Percentiles rank a stretch among this genome's conserved stretches.
Evolutionary conservation across 2,888 invertebrate species (phyloP).

Genomic region (Epistrophe grossulariae): DNA sequence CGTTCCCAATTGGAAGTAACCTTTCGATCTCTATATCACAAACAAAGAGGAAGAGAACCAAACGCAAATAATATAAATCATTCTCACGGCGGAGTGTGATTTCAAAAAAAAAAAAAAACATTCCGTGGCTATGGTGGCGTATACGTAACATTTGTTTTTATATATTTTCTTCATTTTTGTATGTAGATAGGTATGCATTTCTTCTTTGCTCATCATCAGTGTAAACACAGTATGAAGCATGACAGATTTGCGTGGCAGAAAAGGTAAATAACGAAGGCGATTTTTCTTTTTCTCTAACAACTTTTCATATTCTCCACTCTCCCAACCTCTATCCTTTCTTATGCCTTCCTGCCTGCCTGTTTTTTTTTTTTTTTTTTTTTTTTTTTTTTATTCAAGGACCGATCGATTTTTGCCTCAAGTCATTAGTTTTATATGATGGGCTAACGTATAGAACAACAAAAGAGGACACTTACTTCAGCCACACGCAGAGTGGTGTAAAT

Average conservation of each 20-base stretch:
- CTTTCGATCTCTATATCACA: slow-evolving; percentile 32
- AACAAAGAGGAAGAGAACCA: slow-evolving; percentile 3
- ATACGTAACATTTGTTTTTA: slow-evolving; percentile 40
- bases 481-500: slow-evolving; percentile 67
- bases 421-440: slow-evolving; percentile 45
- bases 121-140: slow-evolving; percentile 20
- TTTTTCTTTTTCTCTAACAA: slow-evolving; percentile 45
- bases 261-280: slow-evolving; percentile 62
- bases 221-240: slow-evolving; percentile 51
- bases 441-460: slow-evolving; percentile 46
- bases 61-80: slow-evolving; percentile 29
- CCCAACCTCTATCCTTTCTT: not conserved
- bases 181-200: slow-evolving; percentile 39
- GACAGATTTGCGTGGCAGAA: slow-evolving; percentile 63
- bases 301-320: slow-evolving; percentile 4
- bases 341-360: not conserved
- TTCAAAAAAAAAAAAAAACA: slow-evolving; percentile 27
- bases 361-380: not conserved
- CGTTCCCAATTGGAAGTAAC: slow-evolving; percentile 12
- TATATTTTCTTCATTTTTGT: not conserved
- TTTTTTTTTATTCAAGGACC: slow-evolving; percentile 47
- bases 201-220: slow-evolving; percentile 51
- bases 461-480: slow-evolving; percentile 66
- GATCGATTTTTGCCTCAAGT: slow-evolving; percentile 65
- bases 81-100: slow-evolving; percentile 35